Evolutionary conservation across 2,797 vertebrate genomes (phyloP), one percentile per base, ranked within the genome.

Genomic region (Lithobates sylvaticus): DNA sequence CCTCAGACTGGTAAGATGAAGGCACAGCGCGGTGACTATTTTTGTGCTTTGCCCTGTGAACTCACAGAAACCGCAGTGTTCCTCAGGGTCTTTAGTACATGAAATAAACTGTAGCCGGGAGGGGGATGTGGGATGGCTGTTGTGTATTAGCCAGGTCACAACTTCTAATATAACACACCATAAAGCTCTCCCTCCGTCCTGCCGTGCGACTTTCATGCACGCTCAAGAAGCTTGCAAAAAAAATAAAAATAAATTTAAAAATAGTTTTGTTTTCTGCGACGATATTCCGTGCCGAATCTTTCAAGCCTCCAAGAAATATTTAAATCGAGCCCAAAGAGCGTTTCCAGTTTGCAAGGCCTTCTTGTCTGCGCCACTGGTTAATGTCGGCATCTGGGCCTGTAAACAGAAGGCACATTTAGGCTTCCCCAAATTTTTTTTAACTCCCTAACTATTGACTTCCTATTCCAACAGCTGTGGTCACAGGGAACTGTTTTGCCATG

Each of bases 391-490:
- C 65, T 78, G 50, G 6, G 81, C 39, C 69, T 68, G 81, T 83
- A 83, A 78, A 87, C 81, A 83, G 75, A 87, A 79, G 80, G 74
- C 69, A 75, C 86, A 87, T 87, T 87, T 87, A 86, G 79, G 61
- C 72, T 65, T 68, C 42, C 58, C 26, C 70, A 23, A 74, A 70
- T 44, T 79, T 73, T 85, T 86, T 54, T 54, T 18, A 78, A 26
- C 75, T 83, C 70, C 50, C 76, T 83, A 85, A 85, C 83, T 78
- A 83, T 87, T 83, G 83, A 87, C 86, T 87, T 87, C 86, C 86
- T 87, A 83, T 87, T 78, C 86, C 81, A 78, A 69, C 81, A 87
- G 86, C 86, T 87, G 86, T 87, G 81, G 81, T 87, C 75, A 87
- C 54, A 77, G 42, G 27, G 47, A 61, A 68, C 81, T 83, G 86